A percentile compares a stretch with the other conserved stretches of the same genome.
phyloP scores from a whole-genome alignment of 1,140 invertebrate genomes.

The Phthorimaea operculella region DNA sequence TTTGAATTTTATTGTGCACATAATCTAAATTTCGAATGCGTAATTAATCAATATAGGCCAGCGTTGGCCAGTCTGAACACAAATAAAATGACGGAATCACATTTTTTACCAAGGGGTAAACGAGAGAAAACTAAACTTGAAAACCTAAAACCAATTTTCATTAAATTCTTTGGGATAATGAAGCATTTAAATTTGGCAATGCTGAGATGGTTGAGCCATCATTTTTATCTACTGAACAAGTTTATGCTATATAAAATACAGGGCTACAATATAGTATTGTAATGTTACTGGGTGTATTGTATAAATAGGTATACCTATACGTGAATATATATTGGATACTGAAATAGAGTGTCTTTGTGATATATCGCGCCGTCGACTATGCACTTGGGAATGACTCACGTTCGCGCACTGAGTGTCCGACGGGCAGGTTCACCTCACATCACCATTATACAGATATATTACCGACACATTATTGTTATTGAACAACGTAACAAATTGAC shows the following conservation, averaged over 20 bases:
- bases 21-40: too few relatives aligned
- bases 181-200: constrained; percentile 48
- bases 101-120: too few relatives aligned
- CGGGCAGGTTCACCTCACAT: too few relatives aligned
- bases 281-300: constrained; percentile 32
- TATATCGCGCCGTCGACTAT: neutral
- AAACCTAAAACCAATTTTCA: constrained; percentile 36
- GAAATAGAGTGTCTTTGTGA: constrained; percentile 1
- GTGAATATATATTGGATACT: constrained; percentile 28
- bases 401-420: neutral
- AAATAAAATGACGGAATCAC: too few relatives aligned
- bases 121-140: too few relatives aligned
- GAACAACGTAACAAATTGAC: too few relatives aligned
- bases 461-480: too few relatives aligned
- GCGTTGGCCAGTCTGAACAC: too few relatives aligned
- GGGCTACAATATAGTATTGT: constrained; percentile 19
- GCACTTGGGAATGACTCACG: neutral
- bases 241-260: constrained; percentile 10
- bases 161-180: constrained; percentile 56
- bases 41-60: too few relatives aligned
- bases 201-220: constrained; percentile 26
- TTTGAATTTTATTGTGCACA: too few relatives aligned
- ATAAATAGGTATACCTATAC: constrained; percentile 9
- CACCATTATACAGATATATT: too few relatives aligned
- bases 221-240: constrained; percentile 27